Evolutionary conservation across 1,140 invertebrate genomes (phyloP), one percentile per base, ranked within the genome.

Genomic region (Aphidius gifuensis): DNA sequence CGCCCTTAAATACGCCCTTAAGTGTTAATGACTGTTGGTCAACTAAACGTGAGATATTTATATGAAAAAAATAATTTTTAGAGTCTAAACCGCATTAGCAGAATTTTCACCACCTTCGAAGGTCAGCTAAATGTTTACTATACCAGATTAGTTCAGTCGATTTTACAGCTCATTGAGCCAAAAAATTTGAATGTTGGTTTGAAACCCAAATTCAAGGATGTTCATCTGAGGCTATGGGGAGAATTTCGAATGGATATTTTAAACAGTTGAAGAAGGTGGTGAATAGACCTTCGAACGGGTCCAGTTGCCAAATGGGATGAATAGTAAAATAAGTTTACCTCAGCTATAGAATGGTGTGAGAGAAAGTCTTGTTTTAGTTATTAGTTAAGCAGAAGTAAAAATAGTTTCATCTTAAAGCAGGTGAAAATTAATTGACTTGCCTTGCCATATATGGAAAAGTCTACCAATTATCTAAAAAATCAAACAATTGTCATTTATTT

Each of bases 281-380:
- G 39, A n/a, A 9, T 40, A 38, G 53, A 53, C 32, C 40, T 39
- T 39, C 7, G 40, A 9, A 42, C 43, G 53, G 39, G 16, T 32
- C 65, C 55, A 51, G 64, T 58, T 65, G 66, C 69, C 60, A 61
- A 75, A 70, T 65, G 67, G 74, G 71, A 80, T 81, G 79, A 80
- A 81, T 81, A 81, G 80, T 81, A 77, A 80, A 81, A 76, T 74
- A 73, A 79, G 62, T 77, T 72, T 73, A 74, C 69, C 71, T 67
- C 74, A 74, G 67, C 47, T 66, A 73, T 73, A 74, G 76, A 77
- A 77, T 73, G 73, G 67, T 61, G 62, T 54, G 53, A 69, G 65
- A 64, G 68, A 72, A 69, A 65, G 67, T 68, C 65, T 64, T 64
- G 63, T 42, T 55, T 43, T 40, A 16, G 16, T 16, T 16, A 16